phyloP scores from a whole-genome alignment of 2,113 vertebrate species.

The Gymnorhina tibicen region DNA sequence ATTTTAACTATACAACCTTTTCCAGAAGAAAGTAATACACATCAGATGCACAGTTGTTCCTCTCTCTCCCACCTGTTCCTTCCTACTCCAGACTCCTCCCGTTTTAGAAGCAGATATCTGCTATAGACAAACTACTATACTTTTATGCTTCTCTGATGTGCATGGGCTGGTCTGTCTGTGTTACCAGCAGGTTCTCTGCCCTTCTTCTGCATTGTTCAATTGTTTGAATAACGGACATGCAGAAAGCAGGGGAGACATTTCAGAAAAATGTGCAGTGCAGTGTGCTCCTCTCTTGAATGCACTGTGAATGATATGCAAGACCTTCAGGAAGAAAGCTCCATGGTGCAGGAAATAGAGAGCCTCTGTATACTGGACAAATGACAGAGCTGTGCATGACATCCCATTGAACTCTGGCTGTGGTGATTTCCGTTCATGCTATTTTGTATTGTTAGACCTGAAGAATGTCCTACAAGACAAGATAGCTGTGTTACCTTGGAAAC shows the following conservation, averaged over 20 bases:
- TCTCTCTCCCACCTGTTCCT: not conserved
- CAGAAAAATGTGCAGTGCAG: not conserved
- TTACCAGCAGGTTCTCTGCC: not conserved
- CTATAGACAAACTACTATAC: not conserved
- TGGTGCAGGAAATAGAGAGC: not conserved
- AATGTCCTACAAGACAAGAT: not conserved
- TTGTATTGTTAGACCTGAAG: not conserved
- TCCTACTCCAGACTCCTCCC: not conserved
- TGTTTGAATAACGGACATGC: not conserved
- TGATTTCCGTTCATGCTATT: not conserved
- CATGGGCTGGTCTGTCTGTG: not conserved
- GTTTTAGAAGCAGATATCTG: not conserved
- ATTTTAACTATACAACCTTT: not conserved
- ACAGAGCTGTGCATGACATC: not conserved
- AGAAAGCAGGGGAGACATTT: not conserved
- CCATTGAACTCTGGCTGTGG: not conserved
- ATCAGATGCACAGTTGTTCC: not conserved
- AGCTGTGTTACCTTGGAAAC: not conserved
- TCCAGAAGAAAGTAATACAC: not conserved
- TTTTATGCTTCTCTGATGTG: not conserved
- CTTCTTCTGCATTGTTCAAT: not conserved
- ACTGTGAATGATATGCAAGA: not conserved
- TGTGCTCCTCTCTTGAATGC: not conserved
- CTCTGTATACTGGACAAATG: not conserved
- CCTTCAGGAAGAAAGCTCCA: not conserved